Evolutionary conservation across 1,140 invertebrate genomes (phyloP).

Genomic region (Diachasmimorpha longicaudata): DNA sequence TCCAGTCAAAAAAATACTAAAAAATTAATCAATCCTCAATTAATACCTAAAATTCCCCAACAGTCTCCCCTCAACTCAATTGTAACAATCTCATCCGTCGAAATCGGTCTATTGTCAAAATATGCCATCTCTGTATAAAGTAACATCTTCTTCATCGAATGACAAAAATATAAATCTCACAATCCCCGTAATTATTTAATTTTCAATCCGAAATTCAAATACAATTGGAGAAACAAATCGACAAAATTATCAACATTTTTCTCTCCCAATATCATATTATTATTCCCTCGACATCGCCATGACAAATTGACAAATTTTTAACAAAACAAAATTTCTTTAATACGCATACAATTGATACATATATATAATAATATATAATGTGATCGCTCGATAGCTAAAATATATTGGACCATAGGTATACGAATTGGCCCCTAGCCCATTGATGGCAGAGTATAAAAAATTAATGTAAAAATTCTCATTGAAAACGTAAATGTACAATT

Average conservation of each 20-base stretch:
- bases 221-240: too few relatives aligned
- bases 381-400: not conserved
- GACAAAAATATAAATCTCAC: too few relatives aligned
- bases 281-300: too few relatives aligned
- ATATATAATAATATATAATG: not conserved
- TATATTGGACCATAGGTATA: not conserved
- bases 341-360: not conserved
- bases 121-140: not conserved
- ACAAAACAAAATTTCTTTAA: not conserved
- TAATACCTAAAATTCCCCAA: too few relatives aligned
- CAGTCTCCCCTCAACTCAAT: not conserved
- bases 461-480: not conserved
- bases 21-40: too few relatives aligned
- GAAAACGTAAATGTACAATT: not conserved
- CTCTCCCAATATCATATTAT: too few relatives aligned
- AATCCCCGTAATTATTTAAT: too few relatives aligned
- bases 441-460: not conserved
- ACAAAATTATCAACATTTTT: too few relatives aligned
- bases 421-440: not conserved
- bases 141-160: too few relatives aligned
- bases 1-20: too few relatives aligned
- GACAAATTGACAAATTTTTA: too few relatives aligned
- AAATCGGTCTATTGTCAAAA: not conserved
- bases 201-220: too few relatives aligned
- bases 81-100: not conserved